These are phyloP conservation scores for Pheosia tremula DNA, from an alignment of 2,888 invertebrate species.

Conservation along the genomic window DNA sequence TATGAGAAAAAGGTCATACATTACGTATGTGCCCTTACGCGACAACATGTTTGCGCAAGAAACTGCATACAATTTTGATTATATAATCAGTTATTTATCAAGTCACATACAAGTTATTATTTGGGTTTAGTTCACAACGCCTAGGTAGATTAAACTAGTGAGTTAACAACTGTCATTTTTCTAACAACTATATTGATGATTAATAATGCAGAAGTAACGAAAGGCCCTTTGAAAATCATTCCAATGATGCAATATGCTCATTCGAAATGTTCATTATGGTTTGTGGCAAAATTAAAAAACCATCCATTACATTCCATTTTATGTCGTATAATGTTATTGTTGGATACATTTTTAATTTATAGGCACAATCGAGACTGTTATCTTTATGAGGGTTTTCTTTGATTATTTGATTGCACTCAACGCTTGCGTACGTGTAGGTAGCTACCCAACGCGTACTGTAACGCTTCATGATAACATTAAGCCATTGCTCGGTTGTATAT, in stretches of 20 bases:
- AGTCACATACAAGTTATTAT: too few species aligned
- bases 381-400: neutral
- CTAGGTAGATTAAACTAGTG: too few species aligned
- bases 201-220: neutral
- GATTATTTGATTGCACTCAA: neutral
- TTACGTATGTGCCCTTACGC: too few species aligned
- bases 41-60: too few species aligned
- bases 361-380: neutral
- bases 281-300: neutral
- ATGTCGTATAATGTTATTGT: neutral
- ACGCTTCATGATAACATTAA: constrained; percentile 19
- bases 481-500: constrained; percentile 33
- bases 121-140: too few species aligned
- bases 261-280: neutral
- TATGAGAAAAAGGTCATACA: too few species aligned
- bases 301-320: neutral
- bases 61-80: too few species aligned
- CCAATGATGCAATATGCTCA: neutral
- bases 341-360: neutral
- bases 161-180: too few species aligned
- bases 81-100: too few species aligned
- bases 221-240: neutral
- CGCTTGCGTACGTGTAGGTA: constrained; percentile 8
- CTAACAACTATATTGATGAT: neutral
- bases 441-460: constrained; percentile 9